phyloP scores from a whole-genome alignment of 1,140 invertebrate genomes.

The Ctenoplectra terminalis region DNA sequence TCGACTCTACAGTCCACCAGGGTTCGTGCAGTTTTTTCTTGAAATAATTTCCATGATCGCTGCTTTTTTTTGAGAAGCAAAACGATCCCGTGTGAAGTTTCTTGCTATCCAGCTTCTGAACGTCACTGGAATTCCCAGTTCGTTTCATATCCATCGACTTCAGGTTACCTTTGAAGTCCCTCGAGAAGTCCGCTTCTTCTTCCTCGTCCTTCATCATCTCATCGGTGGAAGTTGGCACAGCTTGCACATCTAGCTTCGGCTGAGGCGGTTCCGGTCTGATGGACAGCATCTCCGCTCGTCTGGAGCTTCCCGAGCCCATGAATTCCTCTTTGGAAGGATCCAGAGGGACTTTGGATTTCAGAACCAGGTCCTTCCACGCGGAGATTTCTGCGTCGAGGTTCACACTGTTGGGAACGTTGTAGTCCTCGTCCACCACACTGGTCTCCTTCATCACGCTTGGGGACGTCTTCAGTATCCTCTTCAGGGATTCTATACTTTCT shows the following conservation, averaged over 20 bases:
- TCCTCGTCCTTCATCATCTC: background rate
- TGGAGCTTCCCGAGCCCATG: background rate
- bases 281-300: constrained; percentile 42
- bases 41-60: too few relatives aligned
- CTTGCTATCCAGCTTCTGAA: constrained; percentile 22
- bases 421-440: constrained; percentile 43
- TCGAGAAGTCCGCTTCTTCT: background rate
- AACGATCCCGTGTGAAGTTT: constrained; percentile 17
- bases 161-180: background rate
- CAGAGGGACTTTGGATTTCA: constrained; percentile 43
- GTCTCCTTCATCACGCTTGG: background rate
- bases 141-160: background rate
- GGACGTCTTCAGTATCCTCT: background rate
- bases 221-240: constrained; percentile 31
- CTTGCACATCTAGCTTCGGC: constrained; percentile 61
- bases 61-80: too few relatives aligned
- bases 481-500: background rate
- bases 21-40: too few relatives aligned
- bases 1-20: too few relatives aligned
- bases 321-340: background rate
- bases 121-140: background rate
- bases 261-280: constrained; percentile 72
- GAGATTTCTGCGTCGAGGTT: constrained; percentile 44
- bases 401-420: constrained; percentile 45
- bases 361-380: constrained; percentile 66